A percentile compares a stretch with the other conserved stretches of the same genome.
phyloP scores from a whole-genome alignment of 1,140 invertebrate genomes.

The Sycobia sp. region DNA sequence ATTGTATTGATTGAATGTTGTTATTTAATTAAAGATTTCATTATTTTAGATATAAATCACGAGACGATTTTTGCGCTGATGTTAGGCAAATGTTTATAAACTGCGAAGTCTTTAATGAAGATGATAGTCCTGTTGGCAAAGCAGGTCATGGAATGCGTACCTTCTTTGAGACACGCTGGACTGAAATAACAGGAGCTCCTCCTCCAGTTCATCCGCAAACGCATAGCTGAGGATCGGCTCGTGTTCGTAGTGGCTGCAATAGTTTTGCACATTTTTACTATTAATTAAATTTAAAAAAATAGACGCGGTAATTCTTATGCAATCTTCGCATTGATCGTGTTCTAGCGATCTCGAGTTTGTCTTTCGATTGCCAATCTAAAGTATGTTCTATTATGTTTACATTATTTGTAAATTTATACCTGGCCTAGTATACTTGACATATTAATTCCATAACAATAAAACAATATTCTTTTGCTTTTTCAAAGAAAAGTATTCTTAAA shows the following conservation, averaged over 20 bases:
- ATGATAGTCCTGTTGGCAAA: conserved; percentile 93
- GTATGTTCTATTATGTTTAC: background rate
- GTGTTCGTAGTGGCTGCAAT: conserved; percentile 59
- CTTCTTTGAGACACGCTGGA: conserved; percentile 90
- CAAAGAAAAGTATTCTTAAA: conserved; percentile 21
- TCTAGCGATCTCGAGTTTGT: conserved; percentile 39
- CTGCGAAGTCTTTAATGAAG: conserved; percentile 97
- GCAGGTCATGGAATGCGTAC: conserved; percentile 89
- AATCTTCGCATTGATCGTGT: conserved; percentile 41
- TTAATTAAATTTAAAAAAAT: conserved; percentile 37
- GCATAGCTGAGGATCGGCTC: conserved; percentile 61
- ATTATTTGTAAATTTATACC: conserved; percentile 3
- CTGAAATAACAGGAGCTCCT: conserved; percentile 64
- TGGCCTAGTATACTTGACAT: conserved; percentile 19
- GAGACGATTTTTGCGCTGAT: conserved; percentile 88
- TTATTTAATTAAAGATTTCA: background rate
- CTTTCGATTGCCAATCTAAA: conserved; percentile 12
- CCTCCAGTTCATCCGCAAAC: conserved; percentile 50
- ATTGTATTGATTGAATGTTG: too few relatives aligned
- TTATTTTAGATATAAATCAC: conserved; percentile 76
- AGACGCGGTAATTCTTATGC: conserved; percentile 5
- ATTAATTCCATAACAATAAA: background rate
- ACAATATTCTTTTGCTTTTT: conserved; percentile 9
- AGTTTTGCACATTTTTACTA: conserved; percentile 62
- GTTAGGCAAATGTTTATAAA: conserved; percentile 93